Base-by-base conservation (phyloP, 2,797 vertebrate species). In the Thaleichthys pacificus region DNA sequence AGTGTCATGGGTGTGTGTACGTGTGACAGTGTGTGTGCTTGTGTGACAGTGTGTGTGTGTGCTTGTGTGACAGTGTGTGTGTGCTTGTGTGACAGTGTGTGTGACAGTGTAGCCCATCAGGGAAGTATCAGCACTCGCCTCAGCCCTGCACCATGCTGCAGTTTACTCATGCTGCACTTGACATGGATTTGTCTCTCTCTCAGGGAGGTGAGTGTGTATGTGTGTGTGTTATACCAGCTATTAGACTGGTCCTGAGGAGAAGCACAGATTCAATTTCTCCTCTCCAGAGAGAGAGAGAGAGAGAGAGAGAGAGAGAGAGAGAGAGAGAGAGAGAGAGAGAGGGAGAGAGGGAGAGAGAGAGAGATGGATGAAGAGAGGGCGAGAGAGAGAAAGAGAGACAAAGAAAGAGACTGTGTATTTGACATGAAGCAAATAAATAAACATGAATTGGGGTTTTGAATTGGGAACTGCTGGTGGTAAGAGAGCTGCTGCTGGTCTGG, bases 361-460 rank as follows among this genome's bases (percentile, higher is more conserved):
- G 49, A 51, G 49, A 51, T 19, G 5, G 49, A 51, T 15, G 4
- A 19, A 19, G 15, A n/a, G 19, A 56, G 51, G 5, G 51, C 1
- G 51, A 19, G 51, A 56, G 17, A 56, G 19, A 17, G 51, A n/a
- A 4, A 56, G 51, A 54, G 17, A 54, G 51, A 54, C 2, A 61
- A 2, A 61, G 22, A 61, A 5, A 61, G 22, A 61, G 22, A 61
- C 24, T 12, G 9, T 4, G 14, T 24, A 26, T 24, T 77, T 77
- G 76, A 80, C 80, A 73, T 72, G 32, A 65, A 47, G 60, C 68
- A 71, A 73, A 78, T 82, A 80, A 80, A 82, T 78, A 78, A 78
- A 83, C 80, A 77, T 79, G 77, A 77, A 69, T 79, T 75, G 78
- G 72, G 73, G 65, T 65, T 78, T 78, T 66, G 74, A 74, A 68